Percentiles rank a stretch among this genome's conserved stretches.
Evolutionary conservation across 1,140 invertebrate genomes (phyloP).

Genomic region (Vollenhovia emeryi): DNA sequence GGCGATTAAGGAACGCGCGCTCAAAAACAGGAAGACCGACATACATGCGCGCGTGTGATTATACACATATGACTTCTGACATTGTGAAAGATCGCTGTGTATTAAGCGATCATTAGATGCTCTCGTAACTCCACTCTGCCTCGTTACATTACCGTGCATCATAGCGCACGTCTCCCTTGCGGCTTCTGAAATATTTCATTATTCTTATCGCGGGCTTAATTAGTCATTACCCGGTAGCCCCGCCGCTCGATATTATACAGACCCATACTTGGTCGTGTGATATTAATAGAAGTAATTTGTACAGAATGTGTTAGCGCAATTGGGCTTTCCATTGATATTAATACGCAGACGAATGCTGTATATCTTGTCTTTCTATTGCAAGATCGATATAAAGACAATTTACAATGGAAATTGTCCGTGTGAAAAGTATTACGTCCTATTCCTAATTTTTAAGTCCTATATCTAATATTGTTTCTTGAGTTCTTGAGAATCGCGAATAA

Average conservation of each 20-base stretch:
- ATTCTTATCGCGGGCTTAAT: conserved; percentile 51
- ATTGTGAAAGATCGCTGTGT: conserved; percentile 28
- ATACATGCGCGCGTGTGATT: background rate
- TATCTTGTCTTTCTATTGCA: conserved; percentile 1
- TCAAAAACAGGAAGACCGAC: conserved; percentile 38
- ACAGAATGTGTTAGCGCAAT: background rate
- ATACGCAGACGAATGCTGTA: background rate
- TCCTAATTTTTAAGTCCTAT: background rate
- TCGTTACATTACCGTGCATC: conserved; percentile 43
- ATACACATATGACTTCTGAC: background rate
- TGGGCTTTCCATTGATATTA: background rate
- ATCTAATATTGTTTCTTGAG: background rate
- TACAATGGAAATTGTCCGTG: background rate
- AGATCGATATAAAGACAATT: background rate
- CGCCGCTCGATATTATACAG: conserved; percentile 8
- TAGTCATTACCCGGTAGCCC: conserved; percentile 14
- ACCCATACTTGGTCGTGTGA: background rate
- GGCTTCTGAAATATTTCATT: conserved; percentile 40
- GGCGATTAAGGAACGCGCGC: background rate
- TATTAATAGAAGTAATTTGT: conserved; percentile 40
- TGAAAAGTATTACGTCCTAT: background rate
- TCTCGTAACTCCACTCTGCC: conserved; percentile 35
- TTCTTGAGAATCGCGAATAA: no score
- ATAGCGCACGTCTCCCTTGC: background rate
- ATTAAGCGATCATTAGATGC: conserved; percentile 33